phyloP scores from a whole-genome alignment of 2,888 invertebrate genomes.

The Drymonia ruficornis region DNA sequence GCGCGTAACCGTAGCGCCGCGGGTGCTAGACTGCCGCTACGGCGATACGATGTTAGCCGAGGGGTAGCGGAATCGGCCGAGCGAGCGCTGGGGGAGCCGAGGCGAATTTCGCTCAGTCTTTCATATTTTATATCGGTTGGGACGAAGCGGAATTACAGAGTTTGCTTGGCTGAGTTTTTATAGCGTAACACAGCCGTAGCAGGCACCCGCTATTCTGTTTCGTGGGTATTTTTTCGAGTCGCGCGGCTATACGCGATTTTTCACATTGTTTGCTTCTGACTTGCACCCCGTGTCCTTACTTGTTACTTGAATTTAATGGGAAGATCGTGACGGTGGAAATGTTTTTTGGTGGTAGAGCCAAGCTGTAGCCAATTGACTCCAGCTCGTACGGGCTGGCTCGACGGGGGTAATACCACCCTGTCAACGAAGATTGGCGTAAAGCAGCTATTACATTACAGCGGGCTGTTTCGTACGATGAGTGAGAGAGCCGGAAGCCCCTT shows the following conservation, averaged over 20 bases:
- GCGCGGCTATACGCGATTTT: constrained; percentile 58
- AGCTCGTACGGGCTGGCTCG: too few relatives aligned
- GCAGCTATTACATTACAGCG: too few relatives aligned
- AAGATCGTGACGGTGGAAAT: constrained; percentile 50
- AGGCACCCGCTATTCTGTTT: constrained; percentile 68
- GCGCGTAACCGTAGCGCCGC: constrained; percentile 55
- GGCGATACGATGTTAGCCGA: constrained; percentile 65
- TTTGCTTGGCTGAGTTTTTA: constrained; percentile 81
- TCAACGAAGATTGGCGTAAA: too few relatives aligned
- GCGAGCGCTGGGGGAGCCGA: constrained; percentile 55
- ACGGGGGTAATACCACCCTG: too few relatives aligned
- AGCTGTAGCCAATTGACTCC: too few relatives aligned
- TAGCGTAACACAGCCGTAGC: constrained; percentile 66
- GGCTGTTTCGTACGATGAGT: too few relatives aligned
- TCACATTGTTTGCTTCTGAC: constrained; percentile 71
- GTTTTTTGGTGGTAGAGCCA: too few relatives aligned
- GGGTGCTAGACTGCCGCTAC: constrained; percentile 76
- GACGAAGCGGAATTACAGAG: constrained; percentile 78
- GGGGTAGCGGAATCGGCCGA: constrained; percentile 58
- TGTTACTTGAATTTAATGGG: constrained; percentile 62
- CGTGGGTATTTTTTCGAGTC: constrained; percentile 69
- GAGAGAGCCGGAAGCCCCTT: too few relatives aligned
- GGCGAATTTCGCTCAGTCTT: constrained; percentile 78
- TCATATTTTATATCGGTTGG: constrained; percentile 83
- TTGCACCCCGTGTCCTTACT: constrained; percentile 58